phyloP scores from a whole-genome alignment of 2,797 vertebrate species.

The Dipus sagitta region DNA sequence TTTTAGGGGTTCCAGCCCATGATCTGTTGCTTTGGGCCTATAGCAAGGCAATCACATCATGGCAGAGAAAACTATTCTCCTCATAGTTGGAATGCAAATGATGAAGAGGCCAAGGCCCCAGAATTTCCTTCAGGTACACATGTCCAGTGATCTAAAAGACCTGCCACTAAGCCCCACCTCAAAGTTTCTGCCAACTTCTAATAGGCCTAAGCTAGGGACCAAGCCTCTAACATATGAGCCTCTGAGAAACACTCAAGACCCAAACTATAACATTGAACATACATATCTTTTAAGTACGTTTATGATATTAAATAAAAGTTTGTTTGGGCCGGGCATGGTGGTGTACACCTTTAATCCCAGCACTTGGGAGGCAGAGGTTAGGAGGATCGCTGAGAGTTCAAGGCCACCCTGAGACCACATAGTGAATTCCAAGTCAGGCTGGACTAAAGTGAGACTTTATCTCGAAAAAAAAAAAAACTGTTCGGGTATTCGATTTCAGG shows the following conservation, averaged over 20 bases:
- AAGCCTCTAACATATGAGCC: not conserved
- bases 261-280: not conserved
- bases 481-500: too few species aligned
- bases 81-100: not conserved
- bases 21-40: not conserved
- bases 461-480: too few species aligned
- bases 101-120: not conserved
- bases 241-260: not conserved
- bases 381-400: too few species aligned
- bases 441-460: too few species aligned
- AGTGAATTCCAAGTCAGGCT: too few species aligned
- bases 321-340: not conserved
- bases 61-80: not conserved
- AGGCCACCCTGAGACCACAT: too few species aligned
- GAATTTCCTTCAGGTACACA: too few species aligned
- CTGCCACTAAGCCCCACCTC: not conserved
- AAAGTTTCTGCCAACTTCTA: not conserved
- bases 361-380: too few species aligned
- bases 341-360: too few species aligned
- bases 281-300: constrained; percentile 38
- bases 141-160: not conserved
- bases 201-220: too few species aligned
- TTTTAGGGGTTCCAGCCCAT: not conserved
- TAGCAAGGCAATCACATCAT: not conserved
- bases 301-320: constrained; percentile 44